phyloP scores from a whole-genome alignment of 2,888 invertebrate genomes.

The Melinopterus prodromus region DNA sequence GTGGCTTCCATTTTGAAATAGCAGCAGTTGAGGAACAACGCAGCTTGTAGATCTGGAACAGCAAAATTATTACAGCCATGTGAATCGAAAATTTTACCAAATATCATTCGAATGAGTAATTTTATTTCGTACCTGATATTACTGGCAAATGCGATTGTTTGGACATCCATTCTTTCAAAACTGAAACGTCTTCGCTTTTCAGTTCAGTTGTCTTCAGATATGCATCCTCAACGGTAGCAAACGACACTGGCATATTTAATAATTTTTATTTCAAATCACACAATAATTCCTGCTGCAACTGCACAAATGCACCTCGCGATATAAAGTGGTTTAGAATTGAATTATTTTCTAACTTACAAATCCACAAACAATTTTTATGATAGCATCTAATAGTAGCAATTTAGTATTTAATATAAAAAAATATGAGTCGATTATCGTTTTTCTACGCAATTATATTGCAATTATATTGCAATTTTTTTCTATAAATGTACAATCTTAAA shows the following conservation, averaged over 20 bases:
- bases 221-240: constrained; percentile 62
- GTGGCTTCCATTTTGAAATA: constrained; percentile 62
- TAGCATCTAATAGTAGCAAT: not conserved
- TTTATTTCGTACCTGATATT: constrained; percentile 29
- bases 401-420: constrained; percentile 17
- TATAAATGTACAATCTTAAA: not conserved
- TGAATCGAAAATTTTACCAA: not conserved
- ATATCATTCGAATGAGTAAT: not conserved
- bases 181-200: constrained; percentile 67
- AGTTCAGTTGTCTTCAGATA: constrained; percentile 69
- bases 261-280: not conserved
- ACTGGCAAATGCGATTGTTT: constrained; percentile 75
- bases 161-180: constrained; percentile 68
- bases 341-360: too few relatives aligned
- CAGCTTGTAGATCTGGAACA: constrained; percentile 58
- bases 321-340: too few relatives aligned
- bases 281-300: too few relatives aligned
- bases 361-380: too few relatives aligned
- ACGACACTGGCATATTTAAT: constrained; percentile 17
- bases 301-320: too few relatives aligned
- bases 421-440: not conserved
- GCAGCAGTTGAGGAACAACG: constrained; percentile 75
- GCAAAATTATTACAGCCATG: not conserved
- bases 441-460: not conserved
- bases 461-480: not conserved